Evolutionary conservation across 1,140 invertebrate species (phyloP).

Genomic region (Drosophila littoralis): DNA sequence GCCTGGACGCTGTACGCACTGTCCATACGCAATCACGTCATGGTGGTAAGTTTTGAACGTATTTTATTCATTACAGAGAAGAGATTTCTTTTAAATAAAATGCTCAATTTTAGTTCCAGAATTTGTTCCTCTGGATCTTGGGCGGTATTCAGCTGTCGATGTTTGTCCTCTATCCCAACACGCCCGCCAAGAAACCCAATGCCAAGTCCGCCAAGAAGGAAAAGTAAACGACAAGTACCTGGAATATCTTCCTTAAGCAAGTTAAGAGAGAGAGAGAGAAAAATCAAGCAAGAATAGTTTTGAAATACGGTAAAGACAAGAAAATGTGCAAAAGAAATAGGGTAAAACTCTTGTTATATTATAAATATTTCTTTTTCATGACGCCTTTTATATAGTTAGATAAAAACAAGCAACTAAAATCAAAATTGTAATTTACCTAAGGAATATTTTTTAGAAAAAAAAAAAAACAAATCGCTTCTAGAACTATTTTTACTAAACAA

Average conservation of each 20-base stretch:
- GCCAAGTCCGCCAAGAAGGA: conserved; percentile 60
- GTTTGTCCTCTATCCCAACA: conserved; percentile 88
- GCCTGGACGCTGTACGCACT: conserved; percentile 93
- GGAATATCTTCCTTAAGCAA: conserved; percentile 13
- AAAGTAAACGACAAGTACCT: conserved; percentile 42
- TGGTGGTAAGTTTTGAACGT: conserved; percentile 88
- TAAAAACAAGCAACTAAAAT: conserved; percentile 8
- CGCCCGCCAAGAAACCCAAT: conserved; percentile 84
- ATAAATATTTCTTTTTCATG: background rate
- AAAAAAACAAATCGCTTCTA: conserved; percentile 25
- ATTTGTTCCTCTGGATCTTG: conserved; percentile 87
- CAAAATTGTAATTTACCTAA: background rate
- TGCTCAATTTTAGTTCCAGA: conserved; percentile 88
- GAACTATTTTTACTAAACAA: conserved; percentile 6
- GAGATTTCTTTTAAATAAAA: background rate
- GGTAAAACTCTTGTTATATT: too few species aligned
- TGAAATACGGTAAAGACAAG: too few species aligned
- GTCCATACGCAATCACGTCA: conserved; percentile 90
- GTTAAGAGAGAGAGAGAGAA: background rate
- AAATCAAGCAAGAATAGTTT: too few species aligned
- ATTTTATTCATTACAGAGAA: background rate
- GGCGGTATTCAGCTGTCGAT: conserved; percentile 87
- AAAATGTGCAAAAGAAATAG: too few species aligned
- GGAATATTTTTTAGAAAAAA: background rate
- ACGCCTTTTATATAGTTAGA: conserved; percentile 21